Base-by-base conservation (phyloP, 2,113 vertebrate genomes). In the Furnarius figulus region DNA sequence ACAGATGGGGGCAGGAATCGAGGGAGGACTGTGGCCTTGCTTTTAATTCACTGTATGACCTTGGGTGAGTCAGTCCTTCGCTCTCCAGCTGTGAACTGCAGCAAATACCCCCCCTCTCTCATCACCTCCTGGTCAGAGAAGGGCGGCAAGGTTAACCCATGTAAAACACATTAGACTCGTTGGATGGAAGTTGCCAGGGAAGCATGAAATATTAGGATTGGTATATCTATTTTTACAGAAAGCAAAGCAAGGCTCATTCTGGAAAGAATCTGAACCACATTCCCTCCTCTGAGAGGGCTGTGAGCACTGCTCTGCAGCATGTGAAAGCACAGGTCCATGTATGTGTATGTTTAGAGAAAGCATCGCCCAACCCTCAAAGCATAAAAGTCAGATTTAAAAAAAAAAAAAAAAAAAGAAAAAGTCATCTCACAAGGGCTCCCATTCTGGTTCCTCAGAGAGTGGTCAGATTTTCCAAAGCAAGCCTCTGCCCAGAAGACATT, bases 11-110 rank as follows among this genome's bases (percentile, higher is more conserved):
- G 67, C 92, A 94, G 88, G 67, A 94, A 76, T 31, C 6, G 2
- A 42, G 75, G 74, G 81, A 85, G 82, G 90, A 75, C 85, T 79
- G 66, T 85, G 66, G 66, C 74, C 58, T 76, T 56, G 77, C 87
- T 95, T 96, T 95, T 92, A 93, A 92, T 72, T 92, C 86, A 75
- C 83, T 95, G 30, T 61, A 4, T 44, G 93, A 94, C 96, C 94
- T 91, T 94, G 86, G 76, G 87, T 55, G 93, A 94, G 78, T 91
- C 63, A 25, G 47, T 94, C 42, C 33, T 59, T 68, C 17, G 39
- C 79, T 83, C 47, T 83, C 55, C 39, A 58, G 67, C 63, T 55
- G 46, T 20, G 63, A 93, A 71, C 53, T 53, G 71, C 6, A 5
- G 90, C 74, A 94, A 89, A 89, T n/a, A 85, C 58, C 16, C 33